phyloP scores from a whole-genome alignment of 2,797 vertebrate genomes.

The Coluber constrictor region DNA sequence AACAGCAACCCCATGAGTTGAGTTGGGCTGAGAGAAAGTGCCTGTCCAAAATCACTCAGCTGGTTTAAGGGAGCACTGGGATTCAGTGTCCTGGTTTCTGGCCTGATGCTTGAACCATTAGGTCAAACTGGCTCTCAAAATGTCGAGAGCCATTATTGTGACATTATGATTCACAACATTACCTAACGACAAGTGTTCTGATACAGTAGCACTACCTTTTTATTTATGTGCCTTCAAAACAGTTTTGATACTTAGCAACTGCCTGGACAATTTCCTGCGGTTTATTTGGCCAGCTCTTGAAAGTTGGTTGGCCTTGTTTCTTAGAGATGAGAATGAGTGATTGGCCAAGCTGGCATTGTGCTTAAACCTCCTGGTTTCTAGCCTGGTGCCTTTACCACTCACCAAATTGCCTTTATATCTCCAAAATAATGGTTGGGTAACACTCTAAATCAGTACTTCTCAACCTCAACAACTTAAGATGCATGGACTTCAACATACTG shows the following conservation, averaged over 20 bases:
- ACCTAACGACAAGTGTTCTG: background rate
- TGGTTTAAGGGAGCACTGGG: too few relatives aligned
- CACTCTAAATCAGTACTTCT: background rate
- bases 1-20: too few relatives aligned
- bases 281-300: background rate
- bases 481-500: background rate
- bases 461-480: background rate
- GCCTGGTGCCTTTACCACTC: background rate
- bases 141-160: too few relatives aligned
- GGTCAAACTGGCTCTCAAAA: too few relatives aligned
- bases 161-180: background rate
- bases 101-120: too few relatives aligned
- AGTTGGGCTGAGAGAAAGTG: too few relatives aligned
- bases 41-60: too few relatives aligned
- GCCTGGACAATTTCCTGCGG: background rate
- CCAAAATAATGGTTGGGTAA: background rate
- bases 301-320: background rate
- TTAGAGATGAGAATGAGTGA: background rate
- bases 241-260: background rate
- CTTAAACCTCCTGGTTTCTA: background rate
- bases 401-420: background rate
- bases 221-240: background rate
- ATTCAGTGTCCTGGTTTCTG: too few relatives aligned
- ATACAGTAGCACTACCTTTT: background rate
- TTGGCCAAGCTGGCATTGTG: background rate